phyloP scores from a whole-genome alignment of 2,888 invertebrate genomes.

The Luperina nickerlii region DNA sequence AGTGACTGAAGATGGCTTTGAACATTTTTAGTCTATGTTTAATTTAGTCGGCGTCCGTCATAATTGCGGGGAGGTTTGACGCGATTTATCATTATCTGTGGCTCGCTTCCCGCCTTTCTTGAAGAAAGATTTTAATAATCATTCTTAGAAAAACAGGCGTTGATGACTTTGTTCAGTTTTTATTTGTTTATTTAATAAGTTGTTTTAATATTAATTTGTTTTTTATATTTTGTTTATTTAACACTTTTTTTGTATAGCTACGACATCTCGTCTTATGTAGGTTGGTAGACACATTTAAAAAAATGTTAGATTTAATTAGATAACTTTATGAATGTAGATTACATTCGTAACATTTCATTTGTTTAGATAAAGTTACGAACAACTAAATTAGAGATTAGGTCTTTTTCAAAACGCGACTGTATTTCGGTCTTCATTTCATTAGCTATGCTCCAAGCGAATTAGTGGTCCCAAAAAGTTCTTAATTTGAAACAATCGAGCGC shows the following conservation, averaged over 20 bases:
- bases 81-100: constrained; percentile 72
- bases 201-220: constrained; percentile 11
- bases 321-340: neutral
- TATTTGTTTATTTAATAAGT: constrained; percentile 17
- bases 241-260: neutral
- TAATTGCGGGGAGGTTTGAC: constrained; percentile 82
- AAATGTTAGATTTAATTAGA: neutral
- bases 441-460: constrained; percentile 44
- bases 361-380: neutral
- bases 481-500: constrained; percentile 72
- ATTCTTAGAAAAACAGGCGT: constrained; percentile 49
- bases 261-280: neutral
- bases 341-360: constrained; percentile 6
- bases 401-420: constrained; percentile 11
- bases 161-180: constrained; percentile 30
- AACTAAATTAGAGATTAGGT: neutral
- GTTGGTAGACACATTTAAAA: neutral
- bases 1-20: constrained; percentile 82
- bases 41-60: constrained; percentile 81
- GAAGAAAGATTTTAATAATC: constrained; percentile 58
- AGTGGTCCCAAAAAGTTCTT: constrained; percentile 68
- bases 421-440: constrained; percentile 40
- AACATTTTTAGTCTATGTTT: constrained; percentile 82
- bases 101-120: constrained; percentile 60
- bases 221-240: neutral